Evolutionary conservation across 2,888 invertebrate genomes (phyloP), one percentile per base, ranked within the genome.

Genomic region (Callyntrura sp.): DNA sequence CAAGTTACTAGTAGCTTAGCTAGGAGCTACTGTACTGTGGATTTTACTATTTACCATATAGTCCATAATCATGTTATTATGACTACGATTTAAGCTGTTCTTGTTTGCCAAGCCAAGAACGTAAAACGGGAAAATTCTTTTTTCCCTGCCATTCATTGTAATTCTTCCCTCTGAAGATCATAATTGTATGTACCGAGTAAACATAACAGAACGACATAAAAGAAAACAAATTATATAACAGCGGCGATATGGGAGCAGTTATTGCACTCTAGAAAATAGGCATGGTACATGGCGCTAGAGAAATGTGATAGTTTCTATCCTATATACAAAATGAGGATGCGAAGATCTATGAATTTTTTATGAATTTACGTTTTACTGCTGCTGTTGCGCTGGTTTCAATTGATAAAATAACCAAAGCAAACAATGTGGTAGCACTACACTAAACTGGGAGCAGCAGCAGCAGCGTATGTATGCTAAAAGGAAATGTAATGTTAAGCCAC

Each of bases 111-210:
- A 62, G 55, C 35, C 1, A 28, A 73, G 12, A 8, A n/a, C 35
- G 23, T 68, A 51, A 84, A 65, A 84, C 70, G 55, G 70, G 84
- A 55, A 70, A 65, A 84, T 35, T 68, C 2, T 25, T 17, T 48
- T 76, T 83, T 68, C 55, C 70, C 70, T 68, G 55, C 14, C 55
- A 84, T 84, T 84, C 84, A 84, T 84, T 84, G 84, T 57, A 35
- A 82, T 82, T 65, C 76, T 25, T 11, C 3, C 35, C 35, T 35
- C 35, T 35, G 35, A 35, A 6, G 35, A 35, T 35, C 35, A 35
- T 35, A 35, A 35, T 35, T 35, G 35, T 35, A 35, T 35, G 35
- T 35, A 35, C 35, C 35, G 35, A 35, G 35, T 35, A 35, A 35
- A 82, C 48, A 82, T 25, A 82, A 48, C 57, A 65, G 12, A 17